These are phyloP conservation scores for Drosophila suzukii DNA, from an alignment of 1,140 invertebrate genomes.

Conservation along the genomic window DNA sequence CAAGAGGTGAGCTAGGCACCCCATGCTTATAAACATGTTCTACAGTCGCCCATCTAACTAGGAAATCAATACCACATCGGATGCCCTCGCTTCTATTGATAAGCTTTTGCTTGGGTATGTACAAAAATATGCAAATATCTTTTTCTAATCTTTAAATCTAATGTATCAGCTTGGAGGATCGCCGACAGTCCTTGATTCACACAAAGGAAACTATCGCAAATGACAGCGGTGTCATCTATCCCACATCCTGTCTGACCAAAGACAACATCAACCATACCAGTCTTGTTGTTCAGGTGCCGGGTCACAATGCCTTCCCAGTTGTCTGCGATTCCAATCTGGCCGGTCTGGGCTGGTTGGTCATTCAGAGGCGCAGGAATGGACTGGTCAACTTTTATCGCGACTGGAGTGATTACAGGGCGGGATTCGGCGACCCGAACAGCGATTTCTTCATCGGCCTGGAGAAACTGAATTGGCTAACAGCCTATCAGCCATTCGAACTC, in stretches of 20 bases:
- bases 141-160: neutral
- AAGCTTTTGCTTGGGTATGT: conserved; percentile 24
- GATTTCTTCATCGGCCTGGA: conserved; percentile 88
- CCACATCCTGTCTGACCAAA: conserved; percentile 5
- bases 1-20: conserved; percentile 5
- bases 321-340: conserved; percentile 83
- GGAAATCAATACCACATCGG: neutral
- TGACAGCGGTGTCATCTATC: neutral
- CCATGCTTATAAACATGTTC: no score
- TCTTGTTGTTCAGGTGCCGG: conserved; percentile 17
- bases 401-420: conserved; percentile 87
- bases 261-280: neutral
- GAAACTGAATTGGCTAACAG: conserved; percentile 84
- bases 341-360: conserved; percentile 85
- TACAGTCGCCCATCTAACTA: neutral
- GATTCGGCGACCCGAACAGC: conserved; percentile 86
- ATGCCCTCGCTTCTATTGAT: conserved; percentile 11
- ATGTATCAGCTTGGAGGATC: conserved; percentile 2
- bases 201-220: neutral
- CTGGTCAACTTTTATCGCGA: conserved; percentile 86
- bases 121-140: neutral
- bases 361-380: conserved; percentile 87
- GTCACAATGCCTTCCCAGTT: conserved; percentile 7
- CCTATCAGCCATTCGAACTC: conserved; percentile 18
- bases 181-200: conserved; percentile 9